Evolutionary conservation across 1,140 invertebrate genomes (phyloP), one percentile per base, ranked within the genome.

Genomic region (Aricia agestis): DNA sequence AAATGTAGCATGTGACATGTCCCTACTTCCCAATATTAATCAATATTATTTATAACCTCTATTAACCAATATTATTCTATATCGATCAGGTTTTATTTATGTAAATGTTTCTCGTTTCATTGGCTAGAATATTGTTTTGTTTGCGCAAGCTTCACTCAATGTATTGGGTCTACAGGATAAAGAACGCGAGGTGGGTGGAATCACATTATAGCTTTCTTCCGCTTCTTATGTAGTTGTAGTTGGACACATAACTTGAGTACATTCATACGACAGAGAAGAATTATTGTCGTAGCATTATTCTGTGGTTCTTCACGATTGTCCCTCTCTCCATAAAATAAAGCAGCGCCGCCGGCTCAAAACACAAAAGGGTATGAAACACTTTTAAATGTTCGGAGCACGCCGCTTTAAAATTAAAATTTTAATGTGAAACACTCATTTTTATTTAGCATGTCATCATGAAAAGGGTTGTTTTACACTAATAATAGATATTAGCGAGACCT

Each of bases 101-200:
- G 18, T 63, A 63, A 63, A 63, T 63, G 19, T 63, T 63, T 63
- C 59, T 63, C 59, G 59, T 63, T 92, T 91, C 88, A 89, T 86
- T 89, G 87, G 88, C 89, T 91, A 88, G 83, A 89, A 87, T 83
- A 84, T 79, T 69, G 82, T 83, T 90, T 89, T 87, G 85, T 92
- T 92, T 91, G 91, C 87, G 90, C 92, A 92, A 92, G 92, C 92
- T 92, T 92, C 90, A 83, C 82, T 92, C 89, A 85, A 79, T 91
- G 73, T 84, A 82, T 90, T 84, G 90, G 91, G 87, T 81, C 85
- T 84, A 90, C 89, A 91, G 89, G 87, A 87, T 67, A 82, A 75
- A 80, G 73, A 80, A 82, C 74, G 69, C 63, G 76, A 91, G 89
- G 89, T 91, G 79, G 86, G 89, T 90, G 76, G 19, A 63, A 63